These are phyloP conservation scores for Colletes collaris DNA, from an alignment of 2,888 invertebrate genomes.

Conservation along the genomic window DNA sequence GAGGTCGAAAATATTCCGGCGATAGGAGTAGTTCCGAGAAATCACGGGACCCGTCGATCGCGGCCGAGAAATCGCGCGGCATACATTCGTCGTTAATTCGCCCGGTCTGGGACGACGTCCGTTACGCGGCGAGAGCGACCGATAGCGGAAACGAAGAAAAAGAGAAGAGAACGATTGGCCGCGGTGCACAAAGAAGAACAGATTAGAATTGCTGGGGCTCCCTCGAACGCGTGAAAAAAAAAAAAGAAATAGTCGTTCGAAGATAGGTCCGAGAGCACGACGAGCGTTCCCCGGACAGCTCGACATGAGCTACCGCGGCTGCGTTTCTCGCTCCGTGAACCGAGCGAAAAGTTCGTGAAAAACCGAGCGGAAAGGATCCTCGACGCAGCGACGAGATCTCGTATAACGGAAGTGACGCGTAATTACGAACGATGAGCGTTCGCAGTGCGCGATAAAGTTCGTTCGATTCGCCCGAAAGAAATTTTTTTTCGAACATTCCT, in stretches of 20 bases:
- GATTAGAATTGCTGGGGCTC: slow-evolving; percentile 51
- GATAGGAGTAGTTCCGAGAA: slow-evolving; percentile 19
- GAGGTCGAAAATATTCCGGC: slow-evolving; percentile 1
- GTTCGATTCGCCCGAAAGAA: neutral
- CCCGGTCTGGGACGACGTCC: slow-evolving; percentile 4
- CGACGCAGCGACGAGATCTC: too few relatives aligned
- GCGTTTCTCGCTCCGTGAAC: slow-evolving; percentile 46
- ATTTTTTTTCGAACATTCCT: neutral
- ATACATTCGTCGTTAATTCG: neutral
- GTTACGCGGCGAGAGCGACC: neutral
- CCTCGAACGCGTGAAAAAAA: slow-evolving; percentile 23
- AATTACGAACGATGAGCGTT: slow-evolving; percentile 34
- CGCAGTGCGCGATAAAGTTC: slow-evolving; percentile 45
- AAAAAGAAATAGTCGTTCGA: neutral
- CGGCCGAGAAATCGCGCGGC: neutral
- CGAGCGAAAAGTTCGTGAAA: slow-evolving; percentile 67
- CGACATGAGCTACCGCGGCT: slow-evolving; percentile 25
- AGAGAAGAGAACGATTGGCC: slow-evolving; percentile 27
- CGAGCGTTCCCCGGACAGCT: slow-evolving; percentile 33
- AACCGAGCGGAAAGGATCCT: neutral
- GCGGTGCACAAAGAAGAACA: slow-evolving; percentile 46
- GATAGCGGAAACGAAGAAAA: slow-evolving; percentile 35
- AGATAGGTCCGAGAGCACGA: slow-evolving; percentile 44
- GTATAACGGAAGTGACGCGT: slow-evolving; percentile 45
- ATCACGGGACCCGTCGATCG: slow-evolving; percentile 1